phyloP scores from a whole-genome alignment of 2,113 vertebrate genomes.

The Peromyscus leucopus region DNA sequence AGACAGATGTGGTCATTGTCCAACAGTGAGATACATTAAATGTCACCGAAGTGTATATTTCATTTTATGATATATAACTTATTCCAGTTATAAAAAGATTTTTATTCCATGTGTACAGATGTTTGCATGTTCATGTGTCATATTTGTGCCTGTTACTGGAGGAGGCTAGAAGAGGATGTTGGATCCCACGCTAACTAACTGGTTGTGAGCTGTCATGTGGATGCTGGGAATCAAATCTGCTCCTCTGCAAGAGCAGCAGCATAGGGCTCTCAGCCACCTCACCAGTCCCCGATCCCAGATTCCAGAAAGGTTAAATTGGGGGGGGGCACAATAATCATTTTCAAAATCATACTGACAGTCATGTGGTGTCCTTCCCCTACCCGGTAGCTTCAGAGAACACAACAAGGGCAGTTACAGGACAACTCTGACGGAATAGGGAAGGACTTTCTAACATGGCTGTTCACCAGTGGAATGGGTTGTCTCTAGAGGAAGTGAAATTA shows the following conservation, averaged over 20 bases:
- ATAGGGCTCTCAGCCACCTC: neutral
- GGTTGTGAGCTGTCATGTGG: neutral
- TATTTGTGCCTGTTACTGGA: too few species aligned
- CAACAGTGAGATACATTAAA: slow-evolving; percentile 26
- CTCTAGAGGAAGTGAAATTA: slow-evolving; percentile 36
- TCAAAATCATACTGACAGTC: neutral
- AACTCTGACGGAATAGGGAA: slow-evolving; percentile 47
- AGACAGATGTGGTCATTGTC: neutral
- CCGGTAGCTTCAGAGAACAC: slow-evolving; percentile 17
- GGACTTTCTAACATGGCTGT: slow-evolving; percentile 21
- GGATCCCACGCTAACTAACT: neutral
- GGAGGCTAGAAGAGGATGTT: too few species aligned
- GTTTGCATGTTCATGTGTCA: neutral
- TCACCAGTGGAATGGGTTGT: neutral
- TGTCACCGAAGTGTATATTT: neutral
- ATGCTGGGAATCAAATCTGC: neutral
- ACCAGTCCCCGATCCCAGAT: neutral
- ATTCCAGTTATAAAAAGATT: neutral
- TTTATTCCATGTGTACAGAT: neutral
- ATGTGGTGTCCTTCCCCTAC: neutral
- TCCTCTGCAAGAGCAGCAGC: neutral
- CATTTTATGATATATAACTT: slow-evolving; percentile 43
- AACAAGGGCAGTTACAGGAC: slow-evolving; percentile 43
- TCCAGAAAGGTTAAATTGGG: slow-evolving; percentile 13
- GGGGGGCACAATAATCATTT: neutral